These are phyloP conservation scores for Myripristis jacobus DNA, from an alignment of 2,797 vertebrate genomes.

Conservation along the genomic window DNA sequence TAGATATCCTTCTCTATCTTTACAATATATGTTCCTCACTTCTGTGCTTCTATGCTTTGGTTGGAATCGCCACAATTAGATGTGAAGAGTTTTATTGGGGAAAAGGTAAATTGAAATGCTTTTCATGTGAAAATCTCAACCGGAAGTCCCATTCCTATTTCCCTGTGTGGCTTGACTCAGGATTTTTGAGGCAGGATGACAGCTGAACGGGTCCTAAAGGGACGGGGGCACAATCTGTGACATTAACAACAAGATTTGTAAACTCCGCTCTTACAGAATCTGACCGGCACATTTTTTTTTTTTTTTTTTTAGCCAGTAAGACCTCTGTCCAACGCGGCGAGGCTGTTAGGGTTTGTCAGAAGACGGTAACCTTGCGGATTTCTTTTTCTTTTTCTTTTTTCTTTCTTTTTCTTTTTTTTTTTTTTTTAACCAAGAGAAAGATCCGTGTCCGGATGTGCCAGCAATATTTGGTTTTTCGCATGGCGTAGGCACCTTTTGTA, in stretches of 20 bases:
- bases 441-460: constrained; percentile 75
- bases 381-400: no score
- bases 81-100: constrained; percentile 49
- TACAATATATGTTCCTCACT: neutral
- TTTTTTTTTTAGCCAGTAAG: constrained; percentile 1
- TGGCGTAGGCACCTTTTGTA: constrained; percentile 79
- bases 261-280: constrained; percentile 34
- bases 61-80: no score
- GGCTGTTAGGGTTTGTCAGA: constrained; percentile 17
- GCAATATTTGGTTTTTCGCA: constrained; percentile 70
- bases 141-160: neutral
- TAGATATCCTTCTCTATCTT: no score
- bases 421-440: constrained; percentile 39
- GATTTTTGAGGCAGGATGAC: constrained; percentile 71
- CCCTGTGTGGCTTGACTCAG: neutral
- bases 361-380: constrained; percentile 59
- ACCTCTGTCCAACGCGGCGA: constrained; percentile 10
- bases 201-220: constrained; percentile 74
- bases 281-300: constrained; percentile 32
- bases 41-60: no score
- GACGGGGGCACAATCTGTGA: constrained; percentile 54
- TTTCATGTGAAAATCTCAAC: constrained; percentile 31
- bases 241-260: constrained; percentile 30
- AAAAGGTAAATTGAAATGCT: neutral
- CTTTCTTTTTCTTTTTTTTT: no score